These are phyloP conservation scores for Hypsopygia costalis DNA, from an alignment of 2,888 invertebrate species.

Conservation along the genomic window DNA sequence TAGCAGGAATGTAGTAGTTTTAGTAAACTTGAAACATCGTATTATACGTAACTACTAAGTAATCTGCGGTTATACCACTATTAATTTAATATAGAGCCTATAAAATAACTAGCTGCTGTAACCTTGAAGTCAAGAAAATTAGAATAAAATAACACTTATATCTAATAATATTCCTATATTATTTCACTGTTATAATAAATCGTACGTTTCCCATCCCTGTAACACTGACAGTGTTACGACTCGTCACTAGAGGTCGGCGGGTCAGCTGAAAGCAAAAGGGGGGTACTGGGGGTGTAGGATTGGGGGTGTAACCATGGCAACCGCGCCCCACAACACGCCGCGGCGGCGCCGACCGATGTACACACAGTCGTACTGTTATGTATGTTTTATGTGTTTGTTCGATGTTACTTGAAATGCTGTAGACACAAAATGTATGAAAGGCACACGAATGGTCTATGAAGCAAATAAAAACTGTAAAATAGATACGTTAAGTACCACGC, in stretches of 20 bases:
- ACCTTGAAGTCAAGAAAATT: no score
- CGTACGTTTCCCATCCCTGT: slow-evolving; percentile 30
- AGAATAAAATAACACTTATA: no score
- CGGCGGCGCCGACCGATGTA: slow-evolving; percentile 62
- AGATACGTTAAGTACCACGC: slow-evolving; percentile 22
- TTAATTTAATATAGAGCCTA: no score
- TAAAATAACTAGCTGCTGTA: no score
- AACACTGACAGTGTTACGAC: slow-evolving; percentile 58
- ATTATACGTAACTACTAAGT: no score
- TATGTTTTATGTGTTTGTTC: slow-evolving; percentile 65
- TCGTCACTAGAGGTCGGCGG: slow-evolving; percentile 71
- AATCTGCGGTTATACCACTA: no score
- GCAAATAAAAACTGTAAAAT: slow-evolving; percentile 34
- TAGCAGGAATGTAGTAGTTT: no score
- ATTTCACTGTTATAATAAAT: slow-evolving; percentile 8
- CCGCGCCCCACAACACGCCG: slow-evolving; percentile 76
- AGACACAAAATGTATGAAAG: slow-evolving; percentile 29
- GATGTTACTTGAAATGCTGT: slow-evolving; percentile 54
- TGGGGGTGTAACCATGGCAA: slow-evolving; percentile 55
- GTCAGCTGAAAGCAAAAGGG: slow-evolving; percentile 62
- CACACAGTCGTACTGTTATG: slow-evolving; percentile 48
- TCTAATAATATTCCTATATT: no score
- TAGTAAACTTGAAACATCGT: no score
- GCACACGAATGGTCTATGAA: slow-evolving; percentile 38
- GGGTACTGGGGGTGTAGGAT: slow-evolving; percentile 30